Percentiles rank a stretch among this genome's conserved stretches.
Conservation (phyloP, 2,797 vertebrate genomes). For the Carduelis carduelis region DNA sequence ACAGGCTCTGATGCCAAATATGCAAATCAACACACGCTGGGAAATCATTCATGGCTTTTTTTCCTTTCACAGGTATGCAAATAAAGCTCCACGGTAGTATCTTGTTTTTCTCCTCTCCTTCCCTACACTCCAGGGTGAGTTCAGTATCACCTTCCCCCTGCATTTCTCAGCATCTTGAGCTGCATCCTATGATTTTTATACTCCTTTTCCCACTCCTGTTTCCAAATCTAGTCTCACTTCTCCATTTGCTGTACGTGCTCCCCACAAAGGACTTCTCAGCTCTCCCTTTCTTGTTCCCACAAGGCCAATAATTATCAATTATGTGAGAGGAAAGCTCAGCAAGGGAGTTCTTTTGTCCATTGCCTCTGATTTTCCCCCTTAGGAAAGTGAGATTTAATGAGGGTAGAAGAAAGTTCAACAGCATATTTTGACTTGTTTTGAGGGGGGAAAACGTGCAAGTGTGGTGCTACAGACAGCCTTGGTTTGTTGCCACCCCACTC, state of each 20-base stretch:
- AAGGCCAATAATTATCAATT: not conserved
- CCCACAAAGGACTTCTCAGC: not conserved
- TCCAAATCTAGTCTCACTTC: not conserved
- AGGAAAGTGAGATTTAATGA: not conserved
- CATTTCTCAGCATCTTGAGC: not conserved
- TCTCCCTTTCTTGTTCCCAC: not conserved
- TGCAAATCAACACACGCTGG: not conserved
- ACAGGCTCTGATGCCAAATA: not conserved
- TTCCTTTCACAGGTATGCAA: not conserved
- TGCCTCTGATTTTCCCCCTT: not conserved
- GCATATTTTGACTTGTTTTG: not conserved
- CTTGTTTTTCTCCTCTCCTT: not conserved
- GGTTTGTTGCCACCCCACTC: not conserved
- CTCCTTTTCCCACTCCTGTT: not conserved
- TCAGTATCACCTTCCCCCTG: not conserved
- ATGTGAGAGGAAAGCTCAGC: not conserved
- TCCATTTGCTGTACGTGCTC: not conserved
- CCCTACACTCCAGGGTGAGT: not conserved
- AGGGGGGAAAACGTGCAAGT: not conserved
- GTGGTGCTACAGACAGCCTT: not conserved
- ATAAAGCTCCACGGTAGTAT: not conserved
- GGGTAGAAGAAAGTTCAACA: not conserved
- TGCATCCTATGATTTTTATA: not conserved
- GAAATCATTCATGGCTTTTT: slow-evolving; percentile 2
- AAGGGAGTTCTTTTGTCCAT: not conserved